A percentile compares a stretch with the other conserved stretches of the same genome.
Evolutionary conservation across 2,113 vertebrate species (phyloP).

Genomic region (Chunga burmeisteri): DNA sequence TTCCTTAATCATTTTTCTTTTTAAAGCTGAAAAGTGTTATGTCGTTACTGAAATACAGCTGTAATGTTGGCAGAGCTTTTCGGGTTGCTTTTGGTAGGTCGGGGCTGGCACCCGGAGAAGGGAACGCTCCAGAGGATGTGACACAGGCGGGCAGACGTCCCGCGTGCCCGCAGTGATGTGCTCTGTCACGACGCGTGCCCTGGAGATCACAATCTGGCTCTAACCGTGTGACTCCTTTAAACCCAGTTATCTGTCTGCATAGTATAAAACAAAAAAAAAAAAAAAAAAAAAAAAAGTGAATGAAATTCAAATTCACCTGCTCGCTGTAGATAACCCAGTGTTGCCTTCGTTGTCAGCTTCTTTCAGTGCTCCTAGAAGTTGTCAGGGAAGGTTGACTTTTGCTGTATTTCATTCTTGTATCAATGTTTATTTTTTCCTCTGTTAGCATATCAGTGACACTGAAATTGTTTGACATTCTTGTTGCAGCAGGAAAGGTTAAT

Average conservation of each 20-base stretch:
- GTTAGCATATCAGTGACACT: neutral
- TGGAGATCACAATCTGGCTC: neutral
- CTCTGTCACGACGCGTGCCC: neutral
- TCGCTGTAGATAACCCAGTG: conserved; percentile 16
- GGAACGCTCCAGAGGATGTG: neutral
- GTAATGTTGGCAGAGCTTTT: neutral
- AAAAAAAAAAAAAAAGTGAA: neutral
- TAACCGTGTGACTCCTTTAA: neutral
- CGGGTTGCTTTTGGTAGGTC: neutral
- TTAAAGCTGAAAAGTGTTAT: neutral
- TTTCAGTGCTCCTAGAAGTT: neutral
- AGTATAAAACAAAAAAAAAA: neutral
- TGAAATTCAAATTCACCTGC: neutral
- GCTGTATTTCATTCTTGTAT: neutral
- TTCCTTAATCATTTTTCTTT: neutral
- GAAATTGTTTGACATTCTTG: conserved; percentile 6
- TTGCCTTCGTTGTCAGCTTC: neutral
- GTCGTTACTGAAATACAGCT: neutral
- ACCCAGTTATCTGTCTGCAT: neutral
- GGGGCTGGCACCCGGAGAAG: neutral
- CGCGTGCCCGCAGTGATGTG: neutral
- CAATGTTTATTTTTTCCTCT: neutral
- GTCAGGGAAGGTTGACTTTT: conserved; percentile 2
- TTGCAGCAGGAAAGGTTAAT: conserved; percentile 56
- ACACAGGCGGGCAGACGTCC: neutral